phyloP scores from a whole-genome alignment of 2,113 vertebrate species.

The Xenopus tropicalis region DNA sequence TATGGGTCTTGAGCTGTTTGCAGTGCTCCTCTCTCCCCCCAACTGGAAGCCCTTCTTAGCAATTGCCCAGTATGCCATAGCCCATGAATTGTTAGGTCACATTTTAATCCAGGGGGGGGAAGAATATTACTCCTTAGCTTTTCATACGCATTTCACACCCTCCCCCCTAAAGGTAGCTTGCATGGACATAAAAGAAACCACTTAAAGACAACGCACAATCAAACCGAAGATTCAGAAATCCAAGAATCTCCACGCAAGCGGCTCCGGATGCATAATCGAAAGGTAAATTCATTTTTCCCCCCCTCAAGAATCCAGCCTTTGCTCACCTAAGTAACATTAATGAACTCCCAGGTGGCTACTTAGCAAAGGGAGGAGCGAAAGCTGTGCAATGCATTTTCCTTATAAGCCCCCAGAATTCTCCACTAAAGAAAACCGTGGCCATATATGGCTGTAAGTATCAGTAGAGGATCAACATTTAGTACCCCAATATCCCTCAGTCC shows the following conservation, averaged over 20 bases:
- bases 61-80: no score
- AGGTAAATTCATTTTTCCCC: slow-evolving; percentile 55
- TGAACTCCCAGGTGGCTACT: no score
- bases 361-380: no score
- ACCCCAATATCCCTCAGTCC: no score
- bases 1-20: no score
- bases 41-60: no score
- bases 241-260: slow-evolving; percentile 69
- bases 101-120: slow-evolving; percentile 4
- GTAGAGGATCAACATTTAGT: no score
- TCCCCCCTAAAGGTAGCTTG: slow-evolving; percentile 62
- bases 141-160: slow-evolving; percentile 58
- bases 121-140: slow-evolving; percentile 46
- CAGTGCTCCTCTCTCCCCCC: no score
- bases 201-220: slow-evolving; percentile 65
- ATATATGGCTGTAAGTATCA: no score
- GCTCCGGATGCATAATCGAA: slow-evolving; percentile 67
- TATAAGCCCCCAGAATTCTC: no score
- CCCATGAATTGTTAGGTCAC: not conserved
- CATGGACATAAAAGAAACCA: slow-evolving; percentile 70
- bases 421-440: no score
- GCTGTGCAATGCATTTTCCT: no score
- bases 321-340: not conserved
- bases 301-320: not conserved
- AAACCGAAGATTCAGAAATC: slow-evolving; percentile 57